These are phyloP conservation scores for Branchinecta lynchi DNA, from an alignment of 1,140 invertebrate species.

Conservation along the genomic window DNA sequence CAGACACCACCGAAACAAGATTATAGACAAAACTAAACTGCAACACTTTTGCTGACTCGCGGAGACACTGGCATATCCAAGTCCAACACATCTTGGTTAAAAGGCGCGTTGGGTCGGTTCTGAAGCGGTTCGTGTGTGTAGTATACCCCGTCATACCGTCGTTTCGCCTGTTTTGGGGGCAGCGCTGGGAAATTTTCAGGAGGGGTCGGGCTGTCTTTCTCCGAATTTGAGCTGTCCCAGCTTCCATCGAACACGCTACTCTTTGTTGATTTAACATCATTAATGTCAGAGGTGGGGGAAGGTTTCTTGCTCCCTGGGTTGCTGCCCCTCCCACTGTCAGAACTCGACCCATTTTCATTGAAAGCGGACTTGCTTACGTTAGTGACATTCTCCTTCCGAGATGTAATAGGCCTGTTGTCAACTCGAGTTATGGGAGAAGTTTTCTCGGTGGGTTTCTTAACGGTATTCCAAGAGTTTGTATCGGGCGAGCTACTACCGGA, in stretches of 20 bases:
- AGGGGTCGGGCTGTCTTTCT: constrained; percentile 13
- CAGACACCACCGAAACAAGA: neutral
- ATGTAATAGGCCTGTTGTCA: neutral
- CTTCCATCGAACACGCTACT: neutral
- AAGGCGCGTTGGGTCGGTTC: constrained; percentile 52
- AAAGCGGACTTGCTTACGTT: neutral
- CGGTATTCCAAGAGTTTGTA: neutral
- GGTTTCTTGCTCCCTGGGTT: constrained; percentile 2
- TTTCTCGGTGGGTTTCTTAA: neutral
- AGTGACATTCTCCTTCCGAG: neutral
- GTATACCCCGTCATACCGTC: constrained; percentile 56
- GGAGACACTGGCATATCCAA: constrained; percentile 32
- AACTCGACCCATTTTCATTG: neutral
- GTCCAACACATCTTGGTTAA: constrained; percentile 63
- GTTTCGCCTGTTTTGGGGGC: constrained; percentile 13
- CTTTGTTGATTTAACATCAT: neutral
- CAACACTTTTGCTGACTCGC: neutral
- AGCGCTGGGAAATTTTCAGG: neutral
- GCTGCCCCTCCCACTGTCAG: neutral
- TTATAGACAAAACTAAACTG: neutral
- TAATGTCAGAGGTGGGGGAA: neutral
- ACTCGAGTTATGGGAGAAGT: neutral
- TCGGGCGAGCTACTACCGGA: neutral
- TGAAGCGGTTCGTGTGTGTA: constrained; percentile 61
- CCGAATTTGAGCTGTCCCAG: neutral